A percentile compares a stretch with the other conserved stretches of the same genome.
Evolutionary conservation across 2,888 invertebrate species (phyloP).

Genomic region (Nipponacmea schrenckii): DNA sequence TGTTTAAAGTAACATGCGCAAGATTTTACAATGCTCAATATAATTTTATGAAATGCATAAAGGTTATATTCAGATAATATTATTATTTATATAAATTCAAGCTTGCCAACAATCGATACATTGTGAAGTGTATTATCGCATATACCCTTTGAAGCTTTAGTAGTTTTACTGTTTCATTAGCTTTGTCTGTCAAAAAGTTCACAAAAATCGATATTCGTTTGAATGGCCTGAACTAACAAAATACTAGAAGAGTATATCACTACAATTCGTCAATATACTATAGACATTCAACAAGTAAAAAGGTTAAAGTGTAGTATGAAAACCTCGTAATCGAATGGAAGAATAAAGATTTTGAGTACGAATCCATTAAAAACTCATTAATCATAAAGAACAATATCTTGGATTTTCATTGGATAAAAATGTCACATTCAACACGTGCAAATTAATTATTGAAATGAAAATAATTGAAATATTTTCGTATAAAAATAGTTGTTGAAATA

Average conservation of each 20-base stretch:
- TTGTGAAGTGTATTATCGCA: no score
- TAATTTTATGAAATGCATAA: no score
- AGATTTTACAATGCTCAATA: no score
- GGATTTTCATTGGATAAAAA: neutral
- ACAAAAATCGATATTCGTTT: neutral
- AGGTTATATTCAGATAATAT: no score
- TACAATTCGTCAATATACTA: no score
- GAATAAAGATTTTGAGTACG: neutral
- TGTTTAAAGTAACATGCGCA: no score
- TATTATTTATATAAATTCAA: no score
- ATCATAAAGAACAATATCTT: neutral
- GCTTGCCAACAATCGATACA: no score
- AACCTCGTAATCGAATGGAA: neutral
- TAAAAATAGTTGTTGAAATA: no score
- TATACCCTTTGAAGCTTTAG: no score
- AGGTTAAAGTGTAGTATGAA: neutral
- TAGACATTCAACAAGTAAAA: no score
- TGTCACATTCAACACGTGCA: constrained; percentile 6
- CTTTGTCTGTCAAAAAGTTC: neutral
- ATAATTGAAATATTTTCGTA: neutral
- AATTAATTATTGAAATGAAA: constrained; percentile 4
- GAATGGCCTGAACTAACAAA: neutral
- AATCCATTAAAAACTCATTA: constrained; percentile 4
- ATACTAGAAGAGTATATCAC: neutral
- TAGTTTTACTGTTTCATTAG: neutral